Evolutionary conservation across 2,888 invertebrate species (phyloP).

Genomic region (Drosophila melanosoma): DNA sequence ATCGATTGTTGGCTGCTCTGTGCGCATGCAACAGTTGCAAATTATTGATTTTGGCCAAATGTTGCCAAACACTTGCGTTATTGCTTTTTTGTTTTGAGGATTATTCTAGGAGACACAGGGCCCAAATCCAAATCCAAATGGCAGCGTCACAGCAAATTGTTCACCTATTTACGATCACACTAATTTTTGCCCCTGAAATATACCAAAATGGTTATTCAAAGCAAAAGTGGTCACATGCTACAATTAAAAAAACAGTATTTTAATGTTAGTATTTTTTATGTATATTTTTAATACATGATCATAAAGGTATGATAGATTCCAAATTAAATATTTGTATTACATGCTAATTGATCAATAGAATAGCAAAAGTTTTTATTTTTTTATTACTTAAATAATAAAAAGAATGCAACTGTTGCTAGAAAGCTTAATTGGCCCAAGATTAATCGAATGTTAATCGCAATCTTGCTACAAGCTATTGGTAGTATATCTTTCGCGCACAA

Average conservation of each 20-base stretch:
- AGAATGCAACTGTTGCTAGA: neutral
- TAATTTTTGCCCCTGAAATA: conserved; percentile 51
- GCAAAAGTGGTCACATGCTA: conserved; percentile 34
- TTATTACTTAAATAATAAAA: neutral
- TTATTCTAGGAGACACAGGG: conserved; percentile 48
- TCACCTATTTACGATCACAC: conserved; percentile 60
- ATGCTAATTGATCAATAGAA: neutral
- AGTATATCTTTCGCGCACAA: neutral
- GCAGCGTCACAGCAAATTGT: conserved; percentile 62
- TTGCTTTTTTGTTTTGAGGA: conserved; percentile 38
- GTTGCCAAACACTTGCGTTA: conserved; percentile 32
- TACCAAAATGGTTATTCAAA: conserved; percentile 29
- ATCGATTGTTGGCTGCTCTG: conserved; percentile 45
- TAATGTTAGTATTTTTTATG: neutral
- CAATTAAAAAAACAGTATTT: conserved; percentile 16
- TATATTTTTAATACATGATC: conserved; percentile 17
- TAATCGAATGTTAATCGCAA: neutral
- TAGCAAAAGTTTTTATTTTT: neutral
- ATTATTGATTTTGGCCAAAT: conserved; percentile 26
- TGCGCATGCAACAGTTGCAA: conserved; percentile 57
- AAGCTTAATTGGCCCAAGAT: neutral
- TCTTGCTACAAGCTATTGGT: neutral
- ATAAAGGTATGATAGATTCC: neutral
- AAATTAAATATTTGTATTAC: neutral
- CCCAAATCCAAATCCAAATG: conserved; percentile 57